Base-by-base conservation (phyloP, 2,888 invertebrate species). In the Empis livida region DNA sequence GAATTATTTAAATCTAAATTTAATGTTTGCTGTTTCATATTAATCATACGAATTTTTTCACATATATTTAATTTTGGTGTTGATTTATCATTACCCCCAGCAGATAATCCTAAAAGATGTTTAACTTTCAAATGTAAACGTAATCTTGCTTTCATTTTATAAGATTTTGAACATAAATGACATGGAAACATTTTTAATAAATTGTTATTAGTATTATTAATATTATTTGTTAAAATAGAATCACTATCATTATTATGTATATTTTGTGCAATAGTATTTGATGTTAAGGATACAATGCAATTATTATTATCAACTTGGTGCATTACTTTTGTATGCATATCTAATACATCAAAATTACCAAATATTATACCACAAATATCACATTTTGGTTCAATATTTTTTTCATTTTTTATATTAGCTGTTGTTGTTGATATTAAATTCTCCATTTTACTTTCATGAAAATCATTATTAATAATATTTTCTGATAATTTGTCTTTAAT, bases 41-140 rank as follows among this genome's bases (percentile, higher is more conserved):
- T 35, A n/a, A n/a, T 35, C 35, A 35, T 39, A 32, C 27, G 14
- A 16, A 43, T 32, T 43, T 43, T 46, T 38, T 45, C 45, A 47
- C 44, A 45, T 32, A 49, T 47, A 42, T 43, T 54, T 35, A 50
- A 53, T 53, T 64, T 65, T n/a, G 56, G 53, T 37, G 54, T 54
- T 13, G 46, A 30, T 49, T 49, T 17, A 51, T 46, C 39, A 32
- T 38, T 37, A 39, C 27, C 20, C 14, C 8, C 27, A 41, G 48
- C 49, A 11, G 56, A 55, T 35, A 61, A 45, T 10, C 62, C 62
- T 46, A 64, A 55, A 23, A 60, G 79, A 67, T 89, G 89, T 1
- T 85, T 84, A 14, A 88, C 86, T 58, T 85, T 74, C 57, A 86
- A 72, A 63, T 89, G 89, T 5, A 89, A 82, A 76, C 87, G 82